phyloP scores from a whole-genome alignment of 2,113 vertebrate species.

The Xiphophorus couchianus region DNA sequence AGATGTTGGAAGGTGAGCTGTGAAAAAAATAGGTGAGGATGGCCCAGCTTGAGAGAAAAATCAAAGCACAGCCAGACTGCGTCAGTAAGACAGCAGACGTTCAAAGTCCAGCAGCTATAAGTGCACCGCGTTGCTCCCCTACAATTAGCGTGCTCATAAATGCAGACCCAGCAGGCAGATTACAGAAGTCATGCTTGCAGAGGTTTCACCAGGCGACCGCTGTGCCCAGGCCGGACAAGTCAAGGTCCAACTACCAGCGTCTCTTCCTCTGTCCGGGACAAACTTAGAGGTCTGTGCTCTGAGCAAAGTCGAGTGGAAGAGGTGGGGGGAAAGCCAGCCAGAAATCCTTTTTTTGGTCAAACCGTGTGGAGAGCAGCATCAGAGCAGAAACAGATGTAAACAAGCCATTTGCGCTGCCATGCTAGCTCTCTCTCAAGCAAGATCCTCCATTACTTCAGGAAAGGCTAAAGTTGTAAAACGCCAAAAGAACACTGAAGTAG shows the following conservation, averaged over 20 bases:
- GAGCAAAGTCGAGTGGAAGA: slow-evolving; percentile 18
- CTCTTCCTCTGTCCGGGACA: slow-evolving; percentile 31
- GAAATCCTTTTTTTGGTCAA: slow-evolving; percentile 14
- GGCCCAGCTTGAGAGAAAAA: slow-evolving; percentile 8
- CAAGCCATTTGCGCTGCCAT: slow-evolving; percentile 54
- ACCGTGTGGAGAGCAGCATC: slow-evolving; percentile 4
- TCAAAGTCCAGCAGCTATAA: slow-evolving; percentile 73
- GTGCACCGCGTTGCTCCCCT: slow-evolving; percentile 71
- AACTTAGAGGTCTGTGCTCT: slow-evolving; percentile 40
- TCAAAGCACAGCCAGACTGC: slow-evolving; percentile 43
- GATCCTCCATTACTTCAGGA: slow-evolving; percentile 26
- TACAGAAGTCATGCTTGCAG: slow-evolving; percentile 72
- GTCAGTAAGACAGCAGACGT: slow-evolving; percentile 65
- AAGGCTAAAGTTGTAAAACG: slow-evolving; percentile 4
- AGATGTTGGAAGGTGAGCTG: not conserved
- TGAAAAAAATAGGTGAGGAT: slow-evolving; percentile 19
- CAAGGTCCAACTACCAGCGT: slow-evolving; percentile 41
- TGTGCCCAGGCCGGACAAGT: slow-evolving; percentile 41
- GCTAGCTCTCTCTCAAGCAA: slow-evolving; percentile 53
- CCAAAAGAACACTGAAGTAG: slow-evolving; percentile 21
- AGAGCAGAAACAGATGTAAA: slow-evolving; percentile 48
- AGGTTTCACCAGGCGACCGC: slow-evolving; percentile 68
- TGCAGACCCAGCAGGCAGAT: slow-evolving; percentile 79
- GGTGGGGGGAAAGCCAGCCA: slow-evolving; percentile 15
- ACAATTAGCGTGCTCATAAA: slow-evolving; percentile 80